Evolutionary conservation across 92 coral and sea anemone species (phyloP), one percentile per base, ranked within the genome.

Genomic region (Plumapathes pennacea): DNA sequence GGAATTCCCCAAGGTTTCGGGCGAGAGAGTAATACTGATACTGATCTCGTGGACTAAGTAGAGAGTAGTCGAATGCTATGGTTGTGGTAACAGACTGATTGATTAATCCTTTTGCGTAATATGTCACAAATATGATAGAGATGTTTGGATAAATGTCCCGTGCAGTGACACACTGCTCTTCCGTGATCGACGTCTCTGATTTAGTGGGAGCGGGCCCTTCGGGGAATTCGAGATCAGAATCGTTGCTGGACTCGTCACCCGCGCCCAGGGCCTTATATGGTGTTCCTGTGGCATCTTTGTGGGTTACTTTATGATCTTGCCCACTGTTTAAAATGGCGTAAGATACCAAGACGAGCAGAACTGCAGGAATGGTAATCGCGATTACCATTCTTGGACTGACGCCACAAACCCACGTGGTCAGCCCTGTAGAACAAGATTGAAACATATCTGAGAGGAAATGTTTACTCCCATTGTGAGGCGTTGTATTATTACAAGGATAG

Each of bases 321-420:
- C 37, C 25, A 3, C 17, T 25, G 50, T 20, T 38, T 50, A 57
- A n/a, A 39, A 38, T 1, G 6, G 25, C 50, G 36, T 13, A 57
- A 24, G 28, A 33, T 0, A 38, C 0, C 12, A 38, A 7, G 19
- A 57, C 17, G 36, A 24, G 21, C 18, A 8, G 30, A 24, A 26
- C 33, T 0, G 13, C 0, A 2, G 50, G 64, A 0, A 25, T 3
- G 36, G 29, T 39, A 11, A 57, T 2, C 10, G 37, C 40, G 36
- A 57, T 50, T 4, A 18, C 15, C n/a, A 57, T 14, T 57, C 50
- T 39, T 0, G 64, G 64, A 1, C 49, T 10, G 29, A 57, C 23
- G n/a, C n/a, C n/a, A 38, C 50, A 57, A 4, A 50, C 43, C 64
- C 64, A 57, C 15, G 46, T 23, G 7, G 30, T 39, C 2, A 57